Base-by-base conservation (phyloP, 2,113 vertebrate species). In the Myiozetetes cayanensis region DNA sequence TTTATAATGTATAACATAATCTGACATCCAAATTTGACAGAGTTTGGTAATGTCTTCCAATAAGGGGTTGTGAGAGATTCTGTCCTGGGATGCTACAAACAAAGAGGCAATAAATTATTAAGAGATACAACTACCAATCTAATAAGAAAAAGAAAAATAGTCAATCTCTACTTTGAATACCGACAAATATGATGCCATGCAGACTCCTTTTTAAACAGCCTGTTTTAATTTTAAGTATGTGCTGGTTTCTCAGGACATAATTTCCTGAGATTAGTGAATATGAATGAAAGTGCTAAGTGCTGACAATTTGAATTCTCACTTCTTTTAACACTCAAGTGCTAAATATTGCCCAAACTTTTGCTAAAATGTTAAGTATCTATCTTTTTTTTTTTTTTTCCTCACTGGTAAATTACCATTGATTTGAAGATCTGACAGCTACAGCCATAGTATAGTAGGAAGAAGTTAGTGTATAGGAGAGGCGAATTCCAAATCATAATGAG, bases 251-350 rank as follows among this genome's bases (percentile, higher is more conserved):
- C 95, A 96, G 96, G 96, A 96, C 95, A 96, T 94, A 97, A 95
- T 97, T 97, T 97, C 95, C 92, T 90, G 92, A 96, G 94, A 97
- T 96, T 96, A 96, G 96, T 96, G 96, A 96, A 96, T 96, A 97
- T 96, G 96, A 97, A 97, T 96, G 96, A 96, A 97, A 95, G 96
- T 94, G 97, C 94, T 97, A 97, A 97, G 96, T 96, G 95, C 96
- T 97, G 97, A 97, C 97, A 96, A 97, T 97, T 96, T 96, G 95
- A 96, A 97, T 97, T 97, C 97, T 96, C 96, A 96, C 96, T 96
- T 97, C 95, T 92, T 92, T 96, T 97, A 96, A 96, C 96, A 97
- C 96, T 96, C 95, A 96, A 96, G 96, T 95, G 95, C 96, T 97
- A 97, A 97, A 97, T 97, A 97, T 97, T 97, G 93, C 95, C 93